phyloP scores from a whole-genome alignment of 2,113 vertebrate genomes.

The Cebus imitator region DNA sequence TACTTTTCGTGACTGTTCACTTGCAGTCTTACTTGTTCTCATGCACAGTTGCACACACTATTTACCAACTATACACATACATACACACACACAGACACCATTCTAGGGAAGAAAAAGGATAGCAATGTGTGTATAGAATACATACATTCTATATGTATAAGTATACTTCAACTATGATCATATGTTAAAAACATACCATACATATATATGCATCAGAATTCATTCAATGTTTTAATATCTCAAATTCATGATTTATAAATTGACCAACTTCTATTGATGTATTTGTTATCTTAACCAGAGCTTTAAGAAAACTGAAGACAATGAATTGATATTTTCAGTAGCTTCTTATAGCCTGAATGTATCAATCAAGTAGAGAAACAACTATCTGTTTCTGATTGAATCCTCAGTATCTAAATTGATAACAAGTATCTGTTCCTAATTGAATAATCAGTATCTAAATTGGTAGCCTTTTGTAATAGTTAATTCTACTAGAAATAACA shows the following conservation, averaged over 20 bases:
- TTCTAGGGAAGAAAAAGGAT: background rate
- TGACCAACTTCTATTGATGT: background rate
- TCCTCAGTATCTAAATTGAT: background rate
- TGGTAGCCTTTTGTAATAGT: background rate
- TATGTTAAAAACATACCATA: background rate
- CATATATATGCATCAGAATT: background rate
- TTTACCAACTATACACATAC: background rate
- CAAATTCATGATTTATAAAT: background rate
- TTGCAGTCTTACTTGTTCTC: background rate
- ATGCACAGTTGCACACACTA: background rate
- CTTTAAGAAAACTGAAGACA: background rate
- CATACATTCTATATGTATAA: background rate
- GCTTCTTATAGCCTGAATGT: background rate
- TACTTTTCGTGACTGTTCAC: background rate
- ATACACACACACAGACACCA: background rate
- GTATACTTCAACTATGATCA: background rate
- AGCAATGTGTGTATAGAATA: background rate
- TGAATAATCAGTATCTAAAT: background rate
- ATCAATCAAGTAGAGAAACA: background rate
- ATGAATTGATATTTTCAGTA: background rate
- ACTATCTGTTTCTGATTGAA: background rate
- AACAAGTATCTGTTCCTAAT: background rate
- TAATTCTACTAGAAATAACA: background rate
- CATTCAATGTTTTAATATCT: background rate
- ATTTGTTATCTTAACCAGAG: background rate